phyloP scores from a whole-genome alignment of 1,140 invertebrate species.

The Aphidius gifuensis region DNA sequence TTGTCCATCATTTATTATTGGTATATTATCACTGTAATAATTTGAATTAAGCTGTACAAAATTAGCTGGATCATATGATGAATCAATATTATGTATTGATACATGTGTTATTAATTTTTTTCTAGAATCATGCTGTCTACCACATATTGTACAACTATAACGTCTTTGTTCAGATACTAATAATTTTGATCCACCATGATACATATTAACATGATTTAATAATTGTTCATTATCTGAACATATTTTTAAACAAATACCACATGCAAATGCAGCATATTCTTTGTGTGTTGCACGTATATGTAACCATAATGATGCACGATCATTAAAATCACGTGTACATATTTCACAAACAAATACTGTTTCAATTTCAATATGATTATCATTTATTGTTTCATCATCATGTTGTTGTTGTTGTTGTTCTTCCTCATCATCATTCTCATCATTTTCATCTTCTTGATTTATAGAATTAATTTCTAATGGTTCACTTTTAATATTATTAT shows the following conservation, averaged over 20 bases:
- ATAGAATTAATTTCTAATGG: constrained; percentile 7
- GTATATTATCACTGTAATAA: constrained; percentile 45
- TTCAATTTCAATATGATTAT: constrained; percentile 47
- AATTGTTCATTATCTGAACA: constrained; percentile 55
- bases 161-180: constrained; percentile 47
- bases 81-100: constrained; percentile 57
- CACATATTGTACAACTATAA: constrained; percentile 59
- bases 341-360: constrained; percentile 57
- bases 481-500: too few relatives aligned
- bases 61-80: constrained; percentile 53
- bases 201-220: constrained; percentile 55
- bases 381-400: constrained; percentile 34
- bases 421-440: constrained; percentile 36
- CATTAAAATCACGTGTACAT: constrained; percentile 56
- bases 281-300: constrained; percentile 60
- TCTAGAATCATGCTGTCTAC: constrained; percentile 59
- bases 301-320: constrained; percentile 57
- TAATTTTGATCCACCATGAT: constrained; percentile 49
- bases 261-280: constrained; percentile 57
- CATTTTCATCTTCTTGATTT: constrained; percentile 26
- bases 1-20: constrained; percentile 39
- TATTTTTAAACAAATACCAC: constrained; percentile 60
- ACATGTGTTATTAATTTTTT: constrained; percentile 60
- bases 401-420: constrained; percentile 35
- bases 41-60: constrained; percentile 56